phyloP scores from a whole-genome alignment of 23 tunicate species.

The Halocynthia roretzi region DNA sequence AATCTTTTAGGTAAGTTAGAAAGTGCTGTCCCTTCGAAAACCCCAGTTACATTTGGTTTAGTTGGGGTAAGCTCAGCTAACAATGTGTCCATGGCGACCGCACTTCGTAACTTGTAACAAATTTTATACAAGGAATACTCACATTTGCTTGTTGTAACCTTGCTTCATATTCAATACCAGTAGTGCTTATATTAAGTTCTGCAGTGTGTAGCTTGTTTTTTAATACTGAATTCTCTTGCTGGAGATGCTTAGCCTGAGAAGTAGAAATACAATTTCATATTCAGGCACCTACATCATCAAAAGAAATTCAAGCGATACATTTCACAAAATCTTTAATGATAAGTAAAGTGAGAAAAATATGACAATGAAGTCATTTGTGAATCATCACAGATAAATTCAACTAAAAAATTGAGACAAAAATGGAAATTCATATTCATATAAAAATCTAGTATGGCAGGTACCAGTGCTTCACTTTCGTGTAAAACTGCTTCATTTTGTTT shows the following conservation, averaged over 20 bases:
- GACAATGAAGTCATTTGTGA: not conserved
- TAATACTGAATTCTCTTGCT: constrained; percentile 5
- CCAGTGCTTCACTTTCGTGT: constrained; percentile 43
- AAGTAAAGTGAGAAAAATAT: not conserved
- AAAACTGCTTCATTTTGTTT: constrained; percentile 47
- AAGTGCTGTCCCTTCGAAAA: too few relatives aligned
- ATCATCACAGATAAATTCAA: not conserved
- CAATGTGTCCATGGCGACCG: too few relatives aligned
- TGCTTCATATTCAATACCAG: constrained; percentile 14
- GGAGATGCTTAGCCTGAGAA: constrained; percentile 1
- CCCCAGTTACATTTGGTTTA: too few relatives aligned
- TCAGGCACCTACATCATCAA: too few relatives aligned
- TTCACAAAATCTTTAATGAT: not conserved
- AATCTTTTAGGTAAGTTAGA: too few relatives aligned
- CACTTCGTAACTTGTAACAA: too few relatives aligned
- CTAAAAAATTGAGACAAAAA: not conserved
- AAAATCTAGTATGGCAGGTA: not conserved
- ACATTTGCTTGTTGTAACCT: constrained; percentile 1
- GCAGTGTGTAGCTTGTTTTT: constrained; percentile 9
- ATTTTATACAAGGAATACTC: not conserved
- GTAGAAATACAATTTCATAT: not conserved
- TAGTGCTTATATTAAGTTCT: constrained; percentile 19
- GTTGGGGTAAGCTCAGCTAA: too few relatives aligned
- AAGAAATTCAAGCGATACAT: not conserved
- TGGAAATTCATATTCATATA: not conserved